Evolutionary conservation across 2,797 vertebrate genomes (phyloP).

Genomic region (Eleutherodactylus coqui): DNA sequence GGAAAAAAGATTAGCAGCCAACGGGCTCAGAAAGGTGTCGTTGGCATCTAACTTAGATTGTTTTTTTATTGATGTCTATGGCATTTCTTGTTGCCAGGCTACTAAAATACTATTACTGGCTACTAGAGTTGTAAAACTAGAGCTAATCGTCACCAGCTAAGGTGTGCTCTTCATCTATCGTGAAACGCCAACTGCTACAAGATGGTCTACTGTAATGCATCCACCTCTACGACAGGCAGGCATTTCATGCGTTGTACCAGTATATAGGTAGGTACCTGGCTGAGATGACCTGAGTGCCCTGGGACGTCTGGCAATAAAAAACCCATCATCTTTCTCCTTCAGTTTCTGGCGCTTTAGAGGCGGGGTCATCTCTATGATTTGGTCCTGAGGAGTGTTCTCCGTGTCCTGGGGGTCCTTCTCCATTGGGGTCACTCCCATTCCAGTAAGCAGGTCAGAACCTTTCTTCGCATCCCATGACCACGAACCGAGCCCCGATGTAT

Average conservation of each 20-base stretch:
- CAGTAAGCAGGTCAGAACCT: constrained; percentile 71
- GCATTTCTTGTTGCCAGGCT: too few relatives aligned
- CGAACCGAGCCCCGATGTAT: constrained; percentile 73
- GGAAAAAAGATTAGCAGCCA: neutral
- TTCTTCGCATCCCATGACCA: constrained; percentile 75
- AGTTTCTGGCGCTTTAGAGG: constrained; percentile 77
- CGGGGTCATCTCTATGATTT: constrained; percentile 75
- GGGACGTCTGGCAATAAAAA: constrained; percentile 80
- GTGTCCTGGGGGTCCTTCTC: constrained; percentile 76
- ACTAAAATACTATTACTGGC: too few relatives aligned
- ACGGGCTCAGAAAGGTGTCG: neutral
- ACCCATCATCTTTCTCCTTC: constrained; percentile 80
- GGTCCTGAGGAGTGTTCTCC: constrained; percentile 84
- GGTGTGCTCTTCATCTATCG: too few relatives aligned
- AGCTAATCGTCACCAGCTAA: too few relatives aligned
- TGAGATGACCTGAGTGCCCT: constrained; percentile 74
- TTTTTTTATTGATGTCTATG: neutral
- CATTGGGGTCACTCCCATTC: constrained; percentile 71
- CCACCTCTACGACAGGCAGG: too few relatives aligned
- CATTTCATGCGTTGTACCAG: neutral
- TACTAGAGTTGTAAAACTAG: too few relatives aligned
- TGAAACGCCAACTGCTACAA: too few relatives aligned
- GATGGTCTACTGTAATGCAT: too few relatives aligned
- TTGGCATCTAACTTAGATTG: too few relatives aligned
- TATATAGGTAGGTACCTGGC: constrained; percentile 69